These are phyloP conservation scores for Megaleporinus macrocephalus DNA, from an alignment of 2,113 vertebrate genomes.

Conservation along the genomic window DNA sequence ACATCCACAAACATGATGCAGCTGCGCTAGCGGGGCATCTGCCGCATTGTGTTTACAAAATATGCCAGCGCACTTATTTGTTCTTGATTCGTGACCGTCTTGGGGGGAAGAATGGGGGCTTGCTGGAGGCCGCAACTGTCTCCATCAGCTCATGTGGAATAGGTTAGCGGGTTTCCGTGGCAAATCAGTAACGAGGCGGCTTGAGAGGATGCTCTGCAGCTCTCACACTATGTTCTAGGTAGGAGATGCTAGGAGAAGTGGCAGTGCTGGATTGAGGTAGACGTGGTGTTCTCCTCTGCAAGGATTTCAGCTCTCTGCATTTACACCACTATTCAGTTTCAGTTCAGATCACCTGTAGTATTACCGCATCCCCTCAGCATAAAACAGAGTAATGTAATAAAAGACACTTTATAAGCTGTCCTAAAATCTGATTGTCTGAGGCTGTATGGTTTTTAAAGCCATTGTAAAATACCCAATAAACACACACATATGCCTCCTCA, in stretches of 20 bases:
- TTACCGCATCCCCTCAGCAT: no score
- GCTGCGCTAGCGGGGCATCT: conserved; percentile 5
- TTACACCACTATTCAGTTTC: no score
- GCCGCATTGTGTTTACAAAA: conserved; percentile 37
- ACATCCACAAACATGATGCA: conserved; percentile 23
- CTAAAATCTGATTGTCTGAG: no score
- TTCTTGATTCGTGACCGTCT: conserved; percentile 27
- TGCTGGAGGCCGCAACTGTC: background rate
- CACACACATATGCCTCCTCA: no score
- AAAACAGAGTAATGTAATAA: no score
- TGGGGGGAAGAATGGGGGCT: background rate
- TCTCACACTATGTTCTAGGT: background rate
- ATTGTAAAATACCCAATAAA: no score
- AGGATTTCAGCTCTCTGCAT: background rate
- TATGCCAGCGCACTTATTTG: conserved; percentile 3
- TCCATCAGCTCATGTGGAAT: conserved; percentile 34
- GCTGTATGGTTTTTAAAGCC: no score
- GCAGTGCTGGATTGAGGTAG: background rate
- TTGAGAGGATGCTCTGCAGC: background rate
- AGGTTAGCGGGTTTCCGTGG: conserved; percentile 24
- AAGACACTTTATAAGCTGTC: no score
- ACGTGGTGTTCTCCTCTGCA: background rate
- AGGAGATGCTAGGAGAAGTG: background rate
- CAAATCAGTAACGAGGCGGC: conserved; percentile 9
- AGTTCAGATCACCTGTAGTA: no score